These are phyloP conservation scores for Leistus spinibarbis DNA, from an alignment of 2,888 invertebrate species.

Conservation along the genomic window DNA sequence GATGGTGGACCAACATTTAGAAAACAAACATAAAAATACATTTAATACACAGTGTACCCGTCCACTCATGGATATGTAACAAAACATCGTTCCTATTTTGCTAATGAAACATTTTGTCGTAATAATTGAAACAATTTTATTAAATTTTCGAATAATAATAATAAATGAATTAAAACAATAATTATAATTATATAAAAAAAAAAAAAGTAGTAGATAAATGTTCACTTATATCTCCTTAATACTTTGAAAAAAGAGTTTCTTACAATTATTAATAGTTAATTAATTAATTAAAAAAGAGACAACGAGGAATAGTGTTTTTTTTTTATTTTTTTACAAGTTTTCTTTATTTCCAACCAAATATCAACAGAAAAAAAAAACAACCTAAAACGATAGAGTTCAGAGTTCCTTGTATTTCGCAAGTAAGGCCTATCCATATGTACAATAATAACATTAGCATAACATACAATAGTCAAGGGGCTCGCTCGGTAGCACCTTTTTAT, in stretches of 20 bases:
- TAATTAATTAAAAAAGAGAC: not conserved
- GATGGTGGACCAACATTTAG: slow-evolving; percentile 8
- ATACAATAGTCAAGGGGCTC: slow-evolving; percentile 42
- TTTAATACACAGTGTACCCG: slow-evolving; percentile 14
- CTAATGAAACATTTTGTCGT: slow-evolving; percentile 10
- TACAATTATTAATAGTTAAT: slow-evolving; percentile 20
- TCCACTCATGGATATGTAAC: not conserved
- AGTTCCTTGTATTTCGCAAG: slow-evolving; percentile 47
- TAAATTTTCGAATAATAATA: slow-evolving; percentile 32
- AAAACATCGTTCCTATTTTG: not conserved
- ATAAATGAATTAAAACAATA: slow-evolving; percentile 18
- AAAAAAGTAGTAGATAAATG: too few species aligned
- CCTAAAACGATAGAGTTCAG: slow-evolving; percentile 47
- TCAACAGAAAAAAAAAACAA: slow-evolving; percentile 48
- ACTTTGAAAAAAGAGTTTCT: slow-evolving; percentile 11
- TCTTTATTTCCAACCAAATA: slow-evolving; percentile 51
- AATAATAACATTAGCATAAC: slow-evolving; percentile 44
- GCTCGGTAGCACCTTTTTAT: slow-evolving; percentile 44
- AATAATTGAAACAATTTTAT: slow-evolving; percentile 36
- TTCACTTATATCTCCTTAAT: not conserved
- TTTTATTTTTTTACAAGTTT: slow-evolving; percentile 40
- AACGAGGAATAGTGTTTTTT: slow-evolving; percentile 20
- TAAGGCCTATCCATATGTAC: slow-evolving; percentile 49
- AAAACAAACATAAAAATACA: slow-evolving; percentile 21
- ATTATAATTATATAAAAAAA: not conserved